Evolutionary conservation across 2,797 vertebrate genomes (phyloP).

Genomic region (Notoglanidium macrostoma): DNA sequence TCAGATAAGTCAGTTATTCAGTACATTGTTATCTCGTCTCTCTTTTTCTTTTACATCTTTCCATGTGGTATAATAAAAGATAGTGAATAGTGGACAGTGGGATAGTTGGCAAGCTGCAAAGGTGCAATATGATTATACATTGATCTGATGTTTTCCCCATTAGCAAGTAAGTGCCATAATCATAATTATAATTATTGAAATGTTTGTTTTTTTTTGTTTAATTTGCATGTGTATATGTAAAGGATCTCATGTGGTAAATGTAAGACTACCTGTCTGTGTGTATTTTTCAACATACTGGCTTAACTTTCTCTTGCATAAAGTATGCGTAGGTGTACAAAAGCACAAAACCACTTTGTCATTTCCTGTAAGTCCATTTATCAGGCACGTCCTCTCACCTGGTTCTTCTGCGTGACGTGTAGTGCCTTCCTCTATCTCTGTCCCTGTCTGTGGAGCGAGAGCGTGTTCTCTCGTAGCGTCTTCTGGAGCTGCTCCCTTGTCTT

Average conservation of each 20-base stretch:
- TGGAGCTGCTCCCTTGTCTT: slow-evolving; percentile 69
- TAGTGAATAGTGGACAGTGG: background rate
- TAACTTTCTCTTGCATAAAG: background rate
- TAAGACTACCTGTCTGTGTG: background rate
- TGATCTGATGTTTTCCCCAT: background rate
- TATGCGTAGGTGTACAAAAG: background rate
- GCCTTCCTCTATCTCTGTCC: slow-evolving; percentile 68
- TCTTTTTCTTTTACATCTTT: background rate
- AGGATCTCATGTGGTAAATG: background rate
- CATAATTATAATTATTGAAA: background rate
- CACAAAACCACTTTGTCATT: background rate
- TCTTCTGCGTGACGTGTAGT: slow-evolving; percentile 77
- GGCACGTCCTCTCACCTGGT: slow-evolving; percentile 73
- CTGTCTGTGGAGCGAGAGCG: slow-evolving; percentile 79
- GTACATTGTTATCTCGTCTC: too few species aligned
- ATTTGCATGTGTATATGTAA: background rate
- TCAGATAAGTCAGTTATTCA: background rate
- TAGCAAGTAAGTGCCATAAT: background rate
- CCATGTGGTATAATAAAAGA: background rate
- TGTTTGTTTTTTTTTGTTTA: background rate
- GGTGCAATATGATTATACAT: background rate
- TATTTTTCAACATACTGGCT: background rate
- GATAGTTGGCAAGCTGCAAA: background rate
- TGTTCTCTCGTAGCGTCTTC: slow-evolving; percentile 73
- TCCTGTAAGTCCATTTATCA: background rate